Conservation (phyloP, 1,140 invertebrate genomes). For the Drosophila suzukii region DNA sequence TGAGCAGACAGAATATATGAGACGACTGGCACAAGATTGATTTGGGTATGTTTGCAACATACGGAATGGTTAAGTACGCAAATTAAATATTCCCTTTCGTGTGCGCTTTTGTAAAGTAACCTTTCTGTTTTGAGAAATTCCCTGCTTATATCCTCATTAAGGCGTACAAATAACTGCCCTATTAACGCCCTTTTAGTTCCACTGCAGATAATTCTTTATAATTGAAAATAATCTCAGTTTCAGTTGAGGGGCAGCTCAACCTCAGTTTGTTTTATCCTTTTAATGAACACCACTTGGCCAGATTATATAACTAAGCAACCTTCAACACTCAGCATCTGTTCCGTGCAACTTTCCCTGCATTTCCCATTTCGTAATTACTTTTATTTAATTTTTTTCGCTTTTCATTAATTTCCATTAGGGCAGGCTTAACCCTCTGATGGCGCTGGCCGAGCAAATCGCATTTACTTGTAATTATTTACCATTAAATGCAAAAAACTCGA, state of each 20-base stretch:
- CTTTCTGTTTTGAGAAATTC: background rate
- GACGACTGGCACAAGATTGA: background rate
- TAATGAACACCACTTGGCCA: slow-evolving; percentile 14
- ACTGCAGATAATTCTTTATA: slow-evolving; percentile 17
- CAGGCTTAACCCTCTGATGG: slow-evolving; percentile 38
- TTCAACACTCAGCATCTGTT: slow-evolving; percentile 17
- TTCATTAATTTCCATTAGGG: slow-evolving; percentile 73
- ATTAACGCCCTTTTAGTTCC: background rate
- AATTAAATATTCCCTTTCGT: background rate
- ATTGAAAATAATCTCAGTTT: slow-evolving; percentile 42
- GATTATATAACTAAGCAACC: slow-evolving; percentile 22
- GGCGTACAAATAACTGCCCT: background rate
- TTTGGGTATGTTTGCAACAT: background rate
- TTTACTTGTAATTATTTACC: slow-evolving; percentile 81
- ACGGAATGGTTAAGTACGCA: background rate
- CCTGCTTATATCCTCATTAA: slow-evolving; percentile 10
- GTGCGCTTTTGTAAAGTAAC: background rate
- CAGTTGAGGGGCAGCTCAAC: slow-evolving; percentile 25
- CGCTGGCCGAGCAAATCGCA: slow-evolving; percentile 29
- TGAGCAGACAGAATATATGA: background rate
- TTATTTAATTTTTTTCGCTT: slow-evolving; percentile 29
- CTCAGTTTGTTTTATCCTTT: slow-evolving; percentile 31
- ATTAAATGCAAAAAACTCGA: slow-evolving; percentile 65
- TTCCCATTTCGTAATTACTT: slow-evolving; percentile 21
- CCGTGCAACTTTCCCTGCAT: slow-evolving; percentile 3